These are phyloP conservation scores for Morelia viridis DNA, from an alignment of 2,797 vertebrate genomes.

Conservation along the genomic window DNA sequence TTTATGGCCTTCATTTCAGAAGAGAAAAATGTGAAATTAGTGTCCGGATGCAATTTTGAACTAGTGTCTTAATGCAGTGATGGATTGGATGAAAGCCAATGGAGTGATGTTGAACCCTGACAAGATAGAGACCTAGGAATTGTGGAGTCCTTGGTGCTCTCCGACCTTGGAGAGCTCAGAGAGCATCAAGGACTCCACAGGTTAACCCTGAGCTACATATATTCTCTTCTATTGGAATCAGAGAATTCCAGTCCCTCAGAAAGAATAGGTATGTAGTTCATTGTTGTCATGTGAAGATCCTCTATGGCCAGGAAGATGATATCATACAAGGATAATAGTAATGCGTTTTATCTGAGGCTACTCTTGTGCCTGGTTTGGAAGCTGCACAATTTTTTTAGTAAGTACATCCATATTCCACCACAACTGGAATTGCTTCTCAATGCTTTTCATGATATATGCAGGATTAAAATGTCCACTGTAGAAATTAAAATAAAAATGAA, in stretches of 20 bases:
- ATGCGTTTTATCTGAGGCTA: not conserved
- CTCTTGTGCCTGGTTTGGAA: not conserved
- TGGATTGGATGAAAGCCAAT: not conserved
- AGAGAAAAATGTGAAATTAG: not conserved
- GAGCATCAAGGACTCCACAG: too few species aligned
- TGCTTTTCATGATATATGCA: not conserved
- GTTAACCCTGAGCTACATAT: too few species aligned
- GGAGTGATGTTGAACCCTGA: not conserved
- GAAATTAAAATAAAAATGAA: not conserved
- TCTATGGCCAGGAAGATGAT: not conserved
- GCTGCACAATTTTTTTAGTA: not conserved
- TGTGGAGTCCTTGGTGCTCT: too few species aligned
- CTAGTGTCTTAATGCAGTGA: too few species aligned
- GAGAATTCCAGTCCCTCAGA: not conserved
- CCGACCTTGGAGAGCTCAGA: too few species aligned
- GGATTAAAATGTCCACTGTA: not conserved
- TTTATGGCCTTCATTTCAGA: not conserved
- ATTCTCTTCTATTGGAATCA: not conserved
- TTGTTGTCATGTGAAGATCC: not conserved
- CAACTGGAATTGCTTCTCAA: not conserved
- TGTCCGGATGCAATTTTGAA: not conserved
- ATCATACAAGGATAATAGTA: not conserved
- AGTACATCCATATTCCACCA: not conserved
- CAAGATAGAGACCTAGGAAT: not conserved
- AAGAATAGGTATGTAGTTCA: not conserved